These are phyloP conservation scores for Tipula confusa DNA, from an alignment of 2,888 invertebrate genomes.

Conservation along the genomic window DNA sequence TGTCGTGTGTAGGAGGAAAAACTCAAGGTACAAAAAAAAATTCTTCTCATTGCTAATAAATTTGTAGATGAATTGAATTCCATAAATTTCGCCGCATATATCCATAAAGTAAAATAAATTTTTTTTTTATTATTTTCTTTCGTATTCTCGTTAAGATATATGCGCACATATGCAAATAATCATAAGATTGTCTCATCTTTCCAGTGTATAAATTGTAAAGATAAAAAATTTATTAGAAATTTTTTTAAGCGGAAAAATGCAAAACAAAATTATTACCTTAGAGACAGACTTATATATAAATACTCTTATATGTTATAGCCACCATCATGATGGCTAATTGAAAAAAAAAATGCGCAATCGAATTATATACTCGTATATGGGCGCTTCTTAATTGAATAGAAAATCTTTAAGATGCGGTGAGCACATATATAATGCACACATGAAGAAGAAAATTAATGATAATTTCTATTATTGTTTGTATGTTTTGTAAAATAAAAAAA, in stretches of 20 bases:
- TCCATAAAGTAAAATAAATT: neutral
- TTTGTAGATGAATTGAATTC: neutral
- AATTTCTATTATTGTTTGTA: conserved; percentile 5
- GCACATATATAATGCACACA: neutral
- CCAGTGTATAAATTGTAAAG: neutral
- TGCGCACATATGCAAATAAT: neutral
- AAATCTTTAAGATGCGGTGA: neutral
- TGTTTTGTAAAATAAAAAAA: neutral
- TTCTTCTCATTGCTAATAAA: neutral
- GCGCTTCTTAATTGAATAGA: neutral
- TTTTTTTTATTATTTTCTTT: neutral
- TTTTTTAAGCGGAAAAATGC: neutral
- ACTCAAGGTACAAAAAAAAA: neutral
- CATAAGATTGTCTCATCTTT: conserved; percentile 25
- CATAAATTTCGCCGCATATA: neutral
- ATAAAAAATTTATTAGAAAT: neutral
- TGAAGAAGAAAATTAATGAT: neutral
- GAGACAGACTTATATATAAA: neutral
- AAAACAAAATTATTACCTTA: neutral
- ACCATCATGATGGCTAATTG: neutral
- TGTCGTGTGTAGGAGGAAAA: neutral
- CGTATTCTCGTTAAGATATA: neutral
- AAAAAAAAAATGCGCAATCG: neutral
- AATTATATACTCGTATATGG: too few relatives aligned
- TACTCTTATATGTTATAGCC: neutral